Evolutionary conservation across 2,888 invertebrate species (phyloP).

Genomic region (Euplexia lucipara): DNA sequence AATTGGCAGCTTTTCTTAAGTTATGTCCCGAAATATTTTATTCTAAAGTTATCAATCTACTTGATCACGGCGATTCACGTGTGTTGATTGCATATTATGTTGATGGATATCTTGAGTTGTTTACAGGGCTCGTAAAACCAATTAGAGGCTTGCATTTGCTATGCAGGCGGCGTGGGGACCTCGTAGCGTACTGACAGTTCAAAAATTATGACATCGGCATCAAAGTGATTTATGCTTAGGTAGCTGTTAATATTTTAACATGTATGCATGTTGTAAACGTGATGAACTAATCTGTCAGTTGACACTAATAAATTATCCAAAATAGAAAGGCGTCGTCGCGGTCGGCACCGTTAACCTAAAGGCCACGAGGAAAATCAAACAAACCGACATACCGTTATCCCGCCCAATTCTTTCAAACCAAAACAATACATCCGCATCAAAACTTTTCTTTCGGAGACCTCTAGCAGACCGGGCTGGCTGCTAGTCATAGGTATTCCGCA

Average conservation of each 20-base stretch:
- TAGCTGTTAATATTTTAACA: slow-evolving; percentile 29
- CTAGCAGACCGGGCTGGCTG: slow-evolving; percentile 35
- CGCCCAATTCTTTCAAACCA: slow-evolving; percentile 33
- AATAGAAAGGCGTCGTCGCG: slow-evolving; percentile 37
- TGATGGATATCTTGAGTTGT: slow-evolving; percentile 75
- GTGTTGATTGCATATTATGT: slow-evolving; percentile 63
- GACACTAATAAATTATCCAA: slow-evolving; percentile 50
- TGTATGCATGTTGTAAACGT: slow-evolving; percentile 29
- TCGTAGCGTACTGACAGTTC: slow-evolving; percentile 55
- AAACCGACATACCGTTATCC: slow-evolving; percentile 42
- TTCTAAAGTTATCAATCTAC: slow-evolving; percentile 38
- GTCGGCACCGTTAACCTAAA: slow-evolving; percentile 5
- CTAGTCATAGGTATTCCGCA: slow-evolving; percentile 77
- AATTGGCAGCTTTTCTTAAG: slow-evolving; percentile 34
- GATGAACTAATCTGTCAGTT: slow-evolving; percentile 28
- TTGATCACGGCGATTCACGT: slow-evolving; percentile 65
- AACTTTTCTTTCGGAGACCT: slow-evolving; percentile 61
- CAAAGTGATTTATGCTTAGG: slow-evolving; percentile 40
- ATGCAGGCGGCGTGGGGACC: slow-evolving; percentile 69
- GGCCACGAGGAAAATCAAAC: slow-evolving; percentile 42
- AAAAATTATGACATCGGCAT: slow-evolving; percentile 49
- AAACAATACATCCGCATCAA: slow-evolving; percentile 52
- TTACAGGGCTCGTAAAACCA: slow-evolving; percentile 74
- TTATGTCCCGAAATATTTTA: not conserved
- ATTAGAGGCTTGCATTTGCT: slow-evolving; percentile 70